Evolutionary conservation across 2,113 vertebrate species (phyloP).

Genomic region (Spea bombifrons): DNA sequence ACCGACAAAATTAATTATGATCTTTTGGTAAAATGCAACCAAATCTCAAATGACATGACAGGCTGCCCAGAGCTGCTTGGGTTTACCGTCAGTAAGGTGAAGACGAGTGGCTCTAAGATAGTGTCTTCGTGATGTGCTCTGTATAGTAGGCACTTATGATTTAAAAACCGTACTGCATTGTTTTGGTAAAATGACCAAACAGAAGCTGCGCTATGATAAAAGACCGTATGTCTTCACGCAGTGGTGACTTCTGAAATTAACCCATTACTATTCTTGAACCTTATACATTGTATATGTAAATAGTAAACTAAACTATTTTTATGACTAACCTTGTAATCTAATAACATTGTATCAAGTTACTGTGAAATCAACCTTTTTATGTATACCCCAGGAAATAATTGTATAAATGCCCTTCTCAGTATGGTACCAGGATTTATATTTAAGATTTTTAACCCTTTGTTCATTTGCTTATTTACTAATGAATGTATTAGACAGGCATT

Average conservation of each 20-base stretch:
- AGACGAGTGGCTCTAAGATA: conserved; percentile 63
- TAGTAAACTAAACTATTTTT: conserved; percentile 92
- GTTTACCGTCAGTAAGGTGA: conserved; percentile 74
- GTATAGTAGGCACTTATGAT: conserved; percentile 35
- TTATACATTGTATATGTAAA: conserved; percentile 81
- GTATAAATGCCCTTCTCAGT: conserved; percentile 54
- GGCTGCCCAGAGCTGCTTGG: conserved; percentile 88
- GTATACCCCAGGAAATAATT: conserved; percentile 61
- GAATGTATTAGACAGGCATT: conserved; percentile 44
- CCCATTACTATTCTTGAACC: conserved; percentile 65
- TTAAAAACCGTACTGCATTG: conserved; percentile 49
- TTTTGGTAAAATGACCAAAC: conserved; percentile 70
- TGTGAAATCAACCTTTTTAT: conserved; percentile 68
- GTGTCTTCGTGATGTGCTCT: conserved; percentile 42
- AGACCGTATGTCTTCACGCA: conserved; percentile 58
- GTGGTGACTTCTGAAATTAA: conserved; percentile 60
- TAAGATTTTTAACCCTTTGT: conserved; percentile 63
- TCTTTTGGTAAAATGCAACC: conserved; percentile 82
- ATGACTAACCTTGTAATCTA: conserved; percentile 92
- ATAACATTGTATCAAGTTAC: conserved; percentile 74
- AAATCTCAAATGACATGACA: conserved; percentile 79
- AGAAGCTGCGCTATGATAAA: conserved; percentile 55
- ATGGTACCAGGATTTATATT: conserved; percentile 59
- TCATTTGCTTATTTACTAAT: conserved; percentile 57
- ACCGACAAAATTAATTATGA: conserved; percentile 94